A percentile compares a stretch with the other conserved stretches of the same genome.
Conservation (phyloP, 2,797 vertebrate species). For the Emys orbicularis region DNA sequence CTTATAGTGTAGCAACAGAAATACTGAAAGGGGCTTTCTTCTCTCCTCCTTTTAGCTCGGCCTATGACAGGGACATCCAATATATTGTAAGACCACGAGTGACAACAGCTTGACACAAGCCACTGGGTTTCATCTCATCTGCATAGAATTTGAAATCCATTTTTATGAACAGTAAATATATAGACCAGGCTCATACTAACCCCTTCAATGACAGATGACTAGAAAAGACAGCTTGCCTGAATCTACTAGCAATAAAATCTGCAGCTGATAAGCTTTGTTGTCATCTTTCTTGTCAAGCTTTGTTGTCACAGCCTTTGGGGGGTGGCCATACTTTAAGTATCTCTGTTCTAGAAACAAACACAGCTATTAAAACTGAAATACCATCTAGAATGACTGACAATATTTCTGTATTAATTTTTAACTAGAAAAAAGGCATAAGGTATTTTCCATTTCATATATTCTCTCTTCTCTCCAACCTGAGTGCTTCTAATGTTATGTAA, state of each 20-base stretch:
- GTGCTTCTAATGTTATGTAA: background rate
- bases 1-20: background rate
- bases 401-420: background rate
- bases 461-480: background rate
- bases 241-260: background rate
- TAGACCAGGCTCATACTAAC: background rate
- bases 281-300: background rate
- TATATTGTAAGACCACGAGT: background rate
- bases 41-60: background rate
- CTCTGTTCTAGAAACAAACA: background rate
- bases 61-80: background rate
- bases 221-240: background rate
- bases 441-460: background rate
- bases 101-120: background rate
- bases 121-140: background rate
- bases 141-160: background rate
- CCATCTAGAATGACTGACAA: fast-evolving
- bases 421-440: background rate
- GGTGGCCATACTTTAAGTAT: background rate
- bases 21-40: background rate
- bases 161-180: background rate
- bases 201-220: background rate
- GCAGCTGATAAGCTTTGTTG: background rate
- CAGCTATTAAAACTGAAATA: background rate
- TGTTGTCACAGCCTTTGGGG: background rate